Conservation (phyloP, 2,888 invertebrate genomes). For the Adelphocoris suturalis region DNA sequence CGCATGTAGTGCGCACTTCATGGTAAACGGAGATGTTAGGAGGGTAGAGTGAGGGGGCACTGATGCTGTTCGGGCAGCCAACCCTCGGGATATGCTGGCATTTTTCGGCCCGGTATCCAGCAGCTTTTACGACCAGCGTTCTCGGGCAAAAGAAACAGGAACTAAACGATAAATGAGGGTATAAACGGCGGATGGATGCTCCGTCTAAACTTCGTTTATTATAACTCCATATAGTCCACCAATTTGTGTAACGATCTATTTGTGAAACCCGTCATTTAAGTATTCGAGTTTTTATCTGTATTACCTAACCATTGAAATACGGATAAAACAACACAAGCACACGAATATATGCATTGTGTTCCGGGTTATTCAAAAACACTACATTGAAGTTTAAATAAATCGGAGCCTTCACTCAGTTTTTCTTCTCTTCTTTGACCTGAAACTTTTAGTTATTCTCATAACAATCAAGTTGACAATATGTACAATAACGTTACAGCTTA, state of each 20-base stretch:
- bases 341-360: no score
- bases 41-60: background rate
- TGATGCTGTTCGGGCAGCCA: background rate
- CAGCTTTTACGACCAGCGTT: background rate
- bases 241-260: background rate
- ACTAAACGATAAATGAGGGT: background rate
- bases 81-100: background rate
- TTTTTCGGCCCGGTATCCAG: background rate
- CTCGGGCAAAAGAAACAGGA: background rate
- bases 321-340: no score
- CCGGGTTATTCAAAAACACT: no score
- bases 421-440: no score
- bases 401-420: no score
- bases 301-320: no score
- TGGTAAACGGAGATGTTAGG: conserved; percentile 10
- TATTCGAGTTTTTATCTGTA: no score
- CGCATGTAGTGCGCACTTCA: conserved; percentile 45
- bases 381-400: no score
- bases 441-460: no score
- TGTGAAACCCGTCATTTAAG: no score
- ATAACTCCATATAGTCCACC: background rate
- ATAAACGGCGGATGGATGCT: background rate
- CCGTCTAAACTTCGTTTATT: background rate
- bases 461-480: no score
- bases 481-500: no score